A percentile compares a stretch with the other conserved stretches of the same genome.
Evolutionary conservation across 2,888 invertebrate species (phyloP).

Genomic region (Metopia argyrocephala): DNA sequence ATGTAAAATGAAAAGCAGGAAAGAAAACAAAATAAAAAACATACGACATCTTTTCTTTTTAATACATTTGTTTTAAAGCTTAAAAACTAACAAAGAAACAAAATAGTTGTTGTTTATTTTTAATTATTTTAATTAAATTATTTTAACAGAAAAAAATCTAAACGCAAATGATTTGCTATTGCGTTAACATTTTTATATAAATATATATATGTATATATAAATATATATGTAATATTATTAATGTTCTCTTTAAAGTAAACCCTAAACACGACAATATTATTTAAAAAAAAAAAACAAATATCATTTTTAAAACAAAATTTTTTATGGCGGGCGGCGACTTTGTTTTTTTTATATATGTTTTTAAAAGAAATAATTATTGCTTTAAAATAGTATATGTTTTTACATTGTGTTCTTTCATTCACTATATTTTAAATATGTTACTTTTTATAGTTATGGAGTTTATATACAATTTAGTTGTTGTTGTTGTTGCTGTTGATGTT

Average conservation of each 20-base stretch:
- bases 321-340: conserved; percentile 63
- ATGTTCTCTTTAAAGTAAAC: conserved; percentile 33
- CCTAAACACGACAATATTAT: conserved; percentile 32
- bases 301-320: conserved; percentile 54
- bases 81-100: conserved; percentile 61
- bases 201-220: neutral
- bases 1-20: conserved; percentile 27
- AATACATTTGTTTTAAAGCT: conserved; percentile 58
- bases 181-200: conserved; percentile 14
- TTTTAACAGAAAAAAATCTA: conserved; percentile 24
- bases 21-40: conserved; percentile 21
- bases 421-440: conserved; percentile 13
- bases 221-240: neutral
- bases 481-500: conserved; percentile 47
- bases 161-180: conserved; percentile 55
- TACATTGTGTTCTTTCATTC: conserved; percentile 27
- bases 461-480: conserved; percentile 59
- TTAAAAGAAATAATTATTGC: conserved; percentile 47
- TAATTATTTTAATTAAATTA: neutral
- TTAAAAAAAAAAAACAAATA: conserved; percentile 48
- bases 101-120: conserved; percentile 26
- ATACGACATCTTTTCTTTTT: conserved; percentile 47
- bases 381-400: conserved; percentile 58
- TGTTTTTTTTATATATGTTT: conserved; percentile 26
- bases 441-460: conserved; percentile 46